These are phyloP conservation scores for Protaetia brevitarsis DNA, from an alignment of 1,140 invertebrate genomes.

Conservation along the genomic window DNA sequence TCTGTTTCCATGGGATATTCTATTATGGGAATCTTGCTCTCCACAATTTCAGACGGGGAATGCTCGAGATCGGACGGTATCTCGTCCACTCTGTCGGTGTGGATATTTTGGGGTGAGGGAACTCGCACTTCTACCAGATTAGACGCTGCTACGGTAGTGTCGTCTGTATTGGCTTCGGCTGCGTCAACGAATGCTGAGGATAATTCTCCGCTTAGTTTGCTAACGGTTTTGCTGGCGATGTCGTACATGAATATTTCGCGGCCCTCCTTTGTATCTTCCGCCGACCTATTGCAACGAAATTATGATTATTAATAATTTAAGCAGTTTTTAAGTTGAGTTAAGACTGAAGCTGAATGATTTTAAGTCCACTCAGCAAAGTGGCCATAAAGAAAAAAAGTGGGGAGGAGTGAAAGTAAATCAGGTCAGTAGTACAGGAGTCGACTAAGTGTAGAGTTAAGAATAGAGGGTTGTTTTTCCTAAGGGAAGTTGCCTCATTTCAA, in stretches of 20 bases:
- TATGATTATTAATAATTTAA: no score
- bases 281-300: conserved; percentile 51
- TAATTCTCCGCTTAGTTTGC: conserved; percentile 69
- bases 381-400: no score
- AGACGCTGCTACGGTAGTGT: conserved; percentile 23
- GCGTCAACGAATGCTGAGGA: conserved; percentile 79
- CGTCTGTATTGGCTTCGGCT: conserved; percentile 61
- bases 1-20: conserved; percentile 34
- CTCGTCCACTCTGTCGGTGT: conserved; percentile 25
- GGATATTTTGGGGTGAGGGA: conserved; percentile 29
- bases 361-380: no score
- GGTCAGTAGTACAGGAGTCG: no score
- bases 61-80: conserved; percentile 28
- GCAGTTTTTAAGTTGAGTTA: no score
- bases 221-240: conserved; percentile 63
- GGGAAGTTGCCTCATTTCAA: no score
- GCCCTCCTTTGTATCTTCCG: conserved; percentile 50
- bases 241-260: conserved; percentile 87
- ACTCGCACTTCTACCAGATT: conserved; percentile 36
- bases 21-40: conserved; percentile 37
- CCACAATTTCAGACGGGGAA: conserved; percentile 33
- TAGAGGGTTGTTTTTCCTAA: no score
- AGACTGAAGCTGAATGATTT: no score
- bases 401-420: no score
- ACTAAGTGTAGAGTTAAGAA: no score